Base-by-base conservation (phyloP, 1,140 invertebrate species). In the Penaeus chinensis region DNA sequence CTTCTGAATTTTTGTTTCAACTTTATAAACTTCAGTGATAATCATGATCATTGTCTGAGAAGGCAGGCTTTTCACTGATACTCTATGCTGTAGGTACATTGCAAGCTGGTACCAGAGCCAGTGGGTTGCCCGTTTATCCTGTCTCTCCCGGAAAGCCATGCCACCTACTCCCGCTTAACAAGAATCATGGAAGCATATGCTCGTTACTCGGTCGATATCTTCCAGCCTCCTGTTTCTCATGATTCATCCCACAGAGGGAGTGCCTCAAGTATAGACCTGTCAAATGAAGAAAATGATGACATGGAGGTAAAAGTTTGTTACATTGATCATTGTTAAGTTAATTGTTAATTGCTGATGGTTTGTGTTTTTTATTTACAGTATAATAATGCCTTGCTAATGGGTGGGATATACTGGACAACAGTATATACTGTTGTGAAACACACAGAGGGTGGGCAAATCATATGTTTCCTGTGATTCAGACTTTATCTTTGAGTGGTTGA, bases 91-190 rank as follows among this genome's bases (percentile, higher is more conserved):
- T 61, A 89, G 88, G 32, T 66, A 19, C 66, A 91, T 62, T 93
- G 93, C 91, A 91, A 90, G 79, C 81, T 88, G n/a, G 90, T 85
- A 27, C 93, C 92, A 24, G 93, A 93, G 76, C 91, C 91, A 24
- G 91, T 94, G 60, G 93, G 93, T 7, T 91, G 91, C 69, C 93
- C 93, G 10, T 94, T 94, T 90, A 92, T 94, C 63, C 90, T 94
- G 83, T 93, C 92, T 85, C 69, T 94, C 27, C 93, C 93, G 27
- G 89, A 92, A 69, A 93, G 92, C n/a, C 90, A 93, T 54, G 91
- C 92, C 20, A 93, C 93, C 11, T 93, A 92, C 89, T 90, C 91
- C n/a, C 91, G 92, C 42, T 81, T 94, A 13, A 91, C 91, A 61
- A 87, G 91, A 32, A 91, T 93, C 47, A 91, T 93, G 91, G 93